A percentile compares a stretch with the other conserved stretches of the same genome.
These are phyloP conservation scores for Syrmaticus mikado DNA, from an alignment of 2,113 vertebrate species.

Conservation along the genomic window DNA sequence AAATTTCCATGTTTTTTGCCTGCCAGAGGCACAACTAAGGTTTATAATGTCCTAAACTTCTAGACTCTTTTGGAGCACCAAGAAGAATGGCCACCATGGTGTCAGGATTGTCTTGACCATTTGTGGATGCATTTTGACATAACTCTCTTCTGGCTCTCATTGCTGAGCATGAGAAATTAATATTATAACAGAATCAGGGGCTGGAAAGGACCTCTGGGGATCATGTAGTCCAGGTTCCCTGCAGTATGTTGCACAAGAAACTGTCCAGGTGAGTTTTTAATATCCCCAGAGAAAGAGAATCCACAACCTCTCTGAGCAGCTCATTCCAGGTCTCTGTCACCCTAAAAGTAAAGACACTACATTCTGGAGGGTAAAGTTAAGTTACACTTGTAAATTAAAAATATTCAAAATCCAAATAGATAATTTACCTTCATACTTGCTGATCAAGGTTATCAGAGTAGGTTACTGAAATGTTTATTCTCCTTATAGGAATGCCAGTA, in stretches of 20 bases:
- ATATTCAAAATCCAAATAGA: neutral
- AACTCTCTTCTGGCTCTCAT: neutral
- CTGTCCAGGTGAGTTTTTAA: too few species aligned
- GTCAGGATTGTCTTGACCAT: neutral
- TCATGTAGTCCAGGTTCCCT: too few species aligned
- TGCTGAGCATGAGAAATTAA: neutral
- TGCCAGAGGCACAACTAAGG: neutral
- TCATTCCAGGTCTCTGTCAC: too few species aligned
- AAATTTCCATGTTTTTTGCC: neutral
- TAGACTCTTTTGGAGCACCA: neutral
- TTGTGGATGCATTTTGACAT: neutral
- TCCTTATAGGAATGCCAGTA: neutral
- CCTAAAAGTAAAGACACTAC: neutral
- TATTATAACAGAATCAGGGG: neutral
- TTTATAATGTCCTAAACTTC: neutral
- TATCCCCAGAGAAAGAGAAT: too few species aligned
- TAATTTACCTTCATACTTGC: neutral
- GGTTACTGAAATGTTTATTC: neutral
- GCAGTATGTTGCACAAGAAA: too few species aligned
- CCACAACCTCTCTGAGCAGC: too few species aligned
- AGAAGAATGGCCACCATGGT: neutral
- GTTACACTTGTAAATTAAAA: neutral
- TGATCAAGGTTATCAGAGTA: neutral
- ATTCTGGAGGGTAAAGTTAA: neutral
- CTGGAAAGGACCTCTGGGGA: too few species aligned